Evolutionary conservation across 2,797 vertebrate species (phyloP).

Genomic region (Ataeniobius toweri): DNA sequence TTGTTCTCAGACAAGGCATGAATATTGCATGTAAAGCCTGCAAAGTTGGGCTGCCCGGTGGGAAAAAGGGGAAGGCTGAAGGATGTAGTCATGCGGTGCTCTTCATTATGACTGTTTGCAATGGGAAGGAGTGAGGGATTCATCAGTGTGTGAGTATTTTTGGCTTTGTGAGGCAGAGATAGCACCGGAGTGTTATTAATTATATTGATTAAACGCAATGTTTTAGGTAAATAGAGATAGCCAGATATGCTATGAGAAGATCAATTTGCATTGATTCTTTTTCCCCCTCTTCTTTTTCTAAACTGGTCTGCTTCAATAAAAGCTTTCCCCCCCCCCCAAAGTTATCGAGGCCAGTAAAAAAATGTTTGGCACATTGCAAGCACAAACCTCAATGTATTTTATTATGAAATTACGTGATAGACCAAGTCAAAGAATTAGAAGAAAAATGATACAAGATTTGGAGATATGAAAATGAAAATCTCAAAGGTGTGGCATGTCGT

Average conservation of each 20-base stretch:
- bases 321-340: conserved; percentile 36
- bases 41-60: conserved; percentile 88
- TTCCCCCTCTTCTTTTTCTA: conserved; percentile 31
- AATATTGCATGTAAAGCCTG: conserved; percentile 96
- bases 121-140: conserved; percentile 56
- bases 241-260: conserved; percentile 66
- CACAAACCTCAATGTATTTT: background rate
- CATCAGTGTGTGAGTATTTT: conserved; percentile 34
- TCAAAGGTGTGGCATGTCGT: background rate
- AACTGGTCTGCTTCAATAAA: conserved; percentile 62
- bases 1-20: conserved; percentile 89
- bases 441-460: background rate
- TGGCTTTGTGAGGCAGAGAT: conserved; percentile 43
- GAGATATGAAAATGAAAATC: background rate
- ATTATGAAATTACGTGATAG: background rate
- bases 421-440: background rate
- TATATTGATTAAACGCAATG: conserved; percentile 73
- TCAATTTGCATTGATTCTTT: conserved; percentile 66
- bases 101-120: conserved; percentile 80
- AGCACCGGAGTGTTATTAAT: conserved; percentile 67
- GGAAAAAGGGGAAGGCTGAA: conserved; percentile 69
- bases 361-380: background rate
- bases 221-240: conserved; percentile 75
- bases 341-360: conserved; percentile 62
- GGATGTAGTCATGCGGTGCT: conserved; percentile 64